Conservation (phyloP, 2,113 vertebrate genomes). For the Cinclus cinclus region DNA sequence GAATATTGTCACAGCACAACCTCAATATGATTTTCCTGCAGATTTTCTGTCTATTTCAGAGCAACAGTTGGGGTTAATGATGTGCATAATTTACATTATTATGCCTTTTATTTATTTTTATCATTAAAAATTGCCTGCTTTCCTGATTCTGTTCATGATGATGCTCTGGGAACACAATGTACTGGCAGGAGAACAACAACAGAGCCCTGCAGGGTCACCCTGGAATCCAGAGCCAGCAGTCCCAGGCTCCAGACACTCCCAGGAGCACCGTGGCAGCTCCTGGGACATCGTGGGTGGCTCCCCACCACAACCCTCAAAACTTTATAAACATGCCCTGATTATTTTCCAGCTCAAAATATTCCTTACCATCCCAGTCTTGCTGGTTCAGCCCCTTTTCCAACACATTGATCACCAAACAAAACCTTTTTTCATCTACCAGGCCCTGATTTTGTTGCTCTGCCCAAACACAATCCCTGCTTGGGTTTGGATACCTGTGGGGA, state of each 20-base stretch:
- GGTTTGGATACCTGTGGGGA: neutral
- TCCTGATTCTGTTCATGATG: neutral
- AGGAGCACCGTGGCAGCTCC: neutral
- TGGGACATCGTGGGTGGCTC: neutral
- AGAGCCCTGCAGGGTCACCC: neutral
- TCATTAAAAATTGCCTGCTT: neutral
- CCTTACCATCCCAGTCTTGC: neutral
- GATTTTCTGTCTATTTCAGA: neutral
- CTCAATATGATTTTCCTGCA: neutral
- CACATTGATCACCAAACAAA: neutral
- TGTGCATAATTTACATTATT: constrained; percentile 4
- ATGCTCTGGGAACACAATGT: accelerated
- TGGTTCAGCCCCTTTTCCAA: neutral
- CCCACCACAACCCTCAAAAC: neutral
- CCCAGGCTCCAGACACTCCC: neutral
- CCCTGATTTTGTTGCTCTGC: neutral
- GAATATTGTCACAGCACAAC: accelerated
- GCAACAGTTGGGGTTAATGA: neutral
- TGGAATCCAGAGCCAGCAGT: neutral
- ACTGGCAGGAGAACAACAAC: neutral
- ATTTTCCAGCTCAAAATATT: neutral
- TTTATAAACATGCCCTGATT: neutral
- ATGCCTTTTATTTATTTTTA: neutral
- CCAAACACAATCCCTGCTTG: accelerated
- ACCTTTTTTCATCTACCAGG: neutral